Conservation (phyloP, 2,888 invertebrate species). For the Lymantria monacha region DNA sequence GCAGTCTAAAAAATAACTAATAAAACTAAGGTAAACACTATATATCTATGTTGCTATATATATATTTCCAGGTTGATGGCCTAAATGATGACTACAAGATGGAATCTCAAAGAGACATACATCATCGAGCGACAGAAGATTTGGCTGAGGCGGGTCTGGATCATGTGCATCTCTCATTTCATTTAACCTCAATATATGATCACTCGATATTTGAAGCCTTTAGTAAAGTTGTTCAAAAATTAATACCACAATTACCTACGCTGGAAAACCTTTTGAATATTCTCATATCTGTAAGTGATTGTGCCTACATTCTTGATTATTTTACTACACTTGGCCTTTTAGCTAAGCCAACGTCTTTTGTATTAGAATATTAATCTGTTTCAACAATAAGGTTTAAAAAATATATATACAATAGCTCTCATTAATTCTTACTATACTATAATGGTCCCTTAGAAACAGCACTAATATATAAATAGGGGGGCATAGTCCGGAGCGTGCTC, state of each 20-base stretch:
- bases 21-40: background rate
- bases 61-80: slow-evolving; percentile 91
- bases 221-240: slow-evolving; percentile 99
- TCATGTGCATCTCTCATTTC: slow-evolving; percentile 95
- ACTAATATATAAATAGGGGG: too few species aligned
- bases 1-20: background rate
- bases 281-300: slow-evolving; percentile 93
- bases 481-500: too few species aligned
- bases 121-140: slow-evolving; percentile 97
- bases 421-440: too few species aligned
- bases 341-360: too few species aligned
- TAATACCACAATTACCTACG: slow-evolving; percentile 98
- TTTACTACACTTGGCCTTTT: too few species aligned
- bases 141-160: slow-evolving; percentile 93
- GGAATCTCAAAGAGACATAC: slow-evolving; percentile 99
- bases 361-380: too few species aligned
- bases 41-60: background rate
- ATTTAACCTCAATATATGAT: slow-evolving; percentile 99
- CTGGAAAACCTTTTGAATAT: slow-evolving; percentile 98
- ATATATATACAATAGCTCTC: too few species aligned
- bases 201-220: slow-evolving; percentile 99
- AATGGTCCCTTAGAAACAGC: too few species aligned
- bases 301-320: background rate
- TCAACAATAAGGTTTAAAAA: too few species aligned
- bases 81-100: slow-evolving; percentile 99